Evolutionary conservation across 2,113 vertebrate genomes (phyloP), one percentile per base, ranked within the genome.

Genomic region (Pseudorectes ferrugineus): DNA sequence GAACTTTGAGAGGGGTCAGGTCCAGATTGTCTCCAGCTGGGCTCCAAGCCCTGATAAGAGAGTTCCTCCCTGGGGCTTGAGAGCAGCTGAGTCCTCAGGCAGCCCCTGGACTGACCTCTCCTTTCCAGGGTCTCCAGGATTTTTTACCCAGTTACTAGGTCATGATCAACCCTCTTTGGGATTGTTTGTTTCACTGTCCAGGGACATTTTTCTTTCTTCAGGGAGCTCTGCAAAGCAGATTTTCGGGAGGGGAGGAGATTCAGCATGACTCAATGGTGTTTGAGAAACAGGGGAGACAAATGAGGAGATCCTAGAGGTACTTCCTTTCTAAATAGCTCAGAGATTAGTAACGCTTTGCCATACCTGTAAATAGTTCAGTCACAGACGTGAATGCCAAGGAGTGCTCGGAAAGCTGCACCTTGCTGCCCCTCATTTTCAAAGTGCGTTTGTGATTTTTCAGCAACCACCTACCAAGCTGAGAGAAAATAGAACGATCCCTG

Each of bases 401-500:
- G 52, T 51, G 63, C 55, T 92, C 88, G 20, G 71, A 71, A 94
- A 59, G 59, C 63, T 88, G 51, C 75, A n/a, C 75, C 59, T 94
- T 0, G 0, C 35, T 77, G 31, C 18, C 58, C 55, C 80, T 91
- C 89, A 33, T 93, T 77, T 88, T 90, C 38, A 57, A 83, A 88
- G 52, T 26, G 22, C 1, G 0, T 78, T 88, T 70, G 58, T 62
- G n/a, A 72, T 40, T 91, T 97, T 97, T 93, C 68, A 78, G 61
- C 88, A 86, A 29, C 51, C 36, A 75, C 88, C 80, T 85, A 91
- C 80, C 15, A 93, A 94, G 75, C 63, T 62, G 91, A 96, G 83
- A 93, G 68, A 95, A 94, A 96, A 94, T 80, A 92, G 58, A 80
- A 96, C 94, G 95, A 97, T 96, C 89, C 86, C 68, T 97, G 96